These are phyloP conservation scores for Lucilia cuprina DNA, from an alignment of 1,140 invertebrate genomes.

Conservation along the genomic window DNA sequence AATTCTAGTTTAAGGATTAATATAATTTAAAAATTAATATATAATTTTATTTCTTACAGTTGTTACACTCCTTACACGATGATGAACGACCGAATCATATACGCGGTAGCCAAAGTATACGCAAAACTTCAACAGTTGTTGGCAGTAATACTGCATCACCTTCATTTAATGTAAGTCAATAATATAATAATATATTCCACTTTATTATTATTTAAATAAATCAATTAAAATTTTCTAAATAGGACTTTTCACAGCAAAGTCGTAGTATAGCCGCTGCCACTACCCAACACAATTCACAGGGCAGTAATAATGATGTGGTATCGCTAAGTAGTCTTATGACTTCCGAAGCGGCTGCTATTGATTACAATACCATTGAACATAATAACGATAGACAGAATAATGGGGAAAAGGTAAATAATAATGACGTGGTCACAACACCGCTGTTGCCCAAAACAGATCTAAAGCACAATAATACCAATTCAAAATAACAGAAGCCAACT, in stretches of 20 bases:
- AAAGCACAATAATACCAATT: constrained; percentile 15
- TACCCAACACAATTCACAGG: constrained; percentile 36
- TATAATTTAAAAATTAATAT: no score
- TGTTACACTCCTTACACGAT: constrained; percentile 40
- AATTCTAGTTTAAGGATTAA: no score
- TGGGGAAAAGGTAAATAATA: constrained; percentile 27
- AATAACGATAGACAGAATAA: not conserved
- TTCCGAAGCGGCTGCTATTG: constrained; percentile 32
- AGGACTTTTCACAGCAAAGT: constrained; percentile 39
- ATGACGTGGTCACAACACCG: constrained; percentile 36
- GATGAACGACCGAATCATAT: constrained; percentile 32
- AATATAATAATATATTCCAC: not conserved
- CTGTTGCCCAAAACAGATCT: constrained; percentile 36
- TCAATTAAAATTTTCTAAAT: not conserved
- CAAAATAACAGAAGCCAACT: constrained; percentile 37
- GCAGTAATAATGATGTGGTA: constrained; percentile 39
- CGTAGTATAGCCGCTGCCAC: constrained; percentile 33
- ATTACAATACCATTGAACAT: constrained; percentile 20
- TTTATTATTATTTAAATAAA: not conserved
- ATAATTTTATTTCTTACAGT: not conserved
- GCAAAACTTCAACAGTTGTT: constrained; percentile 22
- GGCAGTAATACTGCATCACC: constrained; percentile 41
- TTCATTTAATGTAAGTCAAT: constrained; percentile 39
- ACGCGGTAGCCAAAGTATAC: constrained; percentile 24
- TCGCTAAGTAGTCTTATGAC: constrained; percentile 40